Evolutionary conservation across 1,140 invertebrate species (phyloP).

Genomic region (Drosophila kanapiae): DNA sequence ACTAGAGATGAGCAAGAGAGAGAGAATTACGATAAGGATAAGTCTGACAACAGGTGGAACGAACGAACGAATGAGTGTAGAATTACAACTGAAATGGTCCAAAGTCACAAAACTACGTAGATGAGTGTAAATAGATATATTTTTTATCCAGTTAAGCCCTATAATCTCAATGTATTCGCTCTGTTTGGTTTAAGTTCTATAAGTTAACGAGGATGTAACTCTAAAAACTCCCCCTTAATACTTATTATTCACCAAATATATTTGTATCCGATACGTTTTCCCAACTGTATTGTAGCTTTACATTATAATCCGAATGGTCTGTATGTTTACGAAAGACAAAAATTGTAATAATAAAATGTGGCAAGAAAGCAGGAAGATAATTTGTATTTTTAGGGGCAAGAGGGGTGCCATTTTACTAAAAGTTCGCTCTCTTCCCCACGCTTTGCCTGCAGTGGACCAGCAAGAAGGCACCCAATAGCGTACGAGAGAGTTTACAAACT

Average conservation of each 20-base stretch:
- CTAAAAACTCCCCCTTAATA: slow-evolving; percentile 29
- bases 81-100: slow-evolving; percentile 75
- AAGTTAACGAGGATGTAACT: slow-evolving; percentile 34
- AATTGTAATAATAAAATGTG: slow-evolving; percentile 66
- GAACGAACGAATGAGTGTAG: slow-evolving; percentile 39
- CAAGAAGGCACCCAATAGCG: too few relatives aligned
- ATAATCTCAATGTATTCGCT: slow-evolving; percentile 24
- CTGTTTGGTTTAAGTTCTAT: slow-evolving; percentile 23
- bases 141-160: slow-evolving; percentile 36
- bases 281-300: slow-evolving; percentile 60
- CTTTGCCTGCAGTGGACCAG: neutral
- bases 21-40: slow-evolving; percentile 53
- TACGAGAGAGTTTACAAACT: too few relatives aligned
- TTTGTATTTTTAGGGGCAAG: neutral
- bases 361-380: slow-evolving; percentile 33
- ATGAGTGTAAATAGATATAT: slow-evolving; percentile 49
- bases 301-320: slow-evolving; percentile 52
- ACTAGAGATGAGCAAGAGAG: slow-evolving; percentile 14
- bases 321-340: slow-evolving; percentile 53
- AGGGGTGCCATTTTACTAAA: neutral
- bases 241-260: slow-evolving; percentile 24
- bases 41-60: slow-evolving; percentile 59
- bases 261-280: slow-evolving; percentile 43
- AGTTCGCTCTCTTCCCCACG: neutral
- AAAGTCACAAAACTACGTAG: slow-evolving; percentile 65